Evolutionary conservation across 2,797 vertebrate genomes (phyloP).

Genomic region (Chelon labrosus): DNA sequence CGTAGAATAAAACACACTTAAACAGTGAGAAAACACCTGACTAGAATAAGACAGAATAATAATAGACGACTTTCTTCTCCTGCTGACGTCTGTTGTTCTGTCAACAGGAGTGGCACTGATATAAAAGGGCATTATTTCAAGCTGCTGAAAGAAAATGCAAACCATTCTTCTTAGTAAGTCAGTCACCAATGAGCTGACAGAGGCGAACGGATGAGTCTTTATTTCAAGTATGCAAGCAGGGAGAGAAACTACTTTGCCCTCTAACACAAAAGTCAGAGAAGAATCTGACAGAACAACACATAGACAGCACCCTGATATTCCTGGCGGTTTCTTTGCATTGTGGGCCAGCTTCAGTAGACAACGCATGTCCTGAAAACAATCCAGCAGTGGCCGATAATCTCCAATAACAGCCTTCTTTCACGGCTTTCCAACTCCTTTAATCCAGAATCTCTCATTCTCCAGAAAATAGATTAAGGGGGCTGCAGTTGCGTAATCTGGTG

Average conservation of each 20-base stretch:
- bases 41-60: no score
- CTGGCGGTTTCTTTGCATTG: constrained; percentile 12
- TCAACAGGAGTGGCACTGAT: no score
- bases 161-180: background rate
- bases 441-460: constrained; percentile 64
- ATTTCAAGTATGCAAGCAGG: background rate
- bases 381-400: constrained; percentile 62
- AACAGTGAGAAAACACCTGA: no score
- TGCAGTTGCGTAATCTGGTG: constrained; percentile 59
- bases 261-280: background rate
- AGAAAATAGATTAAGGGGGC: constrained; percentile 54
- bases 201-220: background rate
- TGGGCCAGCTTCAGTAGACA: constrained; percentile 14
- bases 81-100: no score
- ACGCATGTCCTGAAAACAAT: constrained; percentile 61
- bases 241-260: constrained; percentile 1
- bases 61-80: no score
- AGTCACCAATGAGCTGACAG: background rate
- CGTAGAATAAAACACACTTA: no score
- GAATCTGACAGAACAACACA: background rate
- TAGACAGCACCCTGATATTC: background rate
- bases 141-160: constrained; percentile 5
- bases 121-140: no score
- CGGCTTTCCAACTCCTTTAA: constrained; percentile 57
- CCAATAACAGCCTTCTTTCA: constrained; percentile 63